phyloP scores from a whole-genome alignment of 2,888 invertebrate genomes.

The Caenorhabditis sp. region DNA sequence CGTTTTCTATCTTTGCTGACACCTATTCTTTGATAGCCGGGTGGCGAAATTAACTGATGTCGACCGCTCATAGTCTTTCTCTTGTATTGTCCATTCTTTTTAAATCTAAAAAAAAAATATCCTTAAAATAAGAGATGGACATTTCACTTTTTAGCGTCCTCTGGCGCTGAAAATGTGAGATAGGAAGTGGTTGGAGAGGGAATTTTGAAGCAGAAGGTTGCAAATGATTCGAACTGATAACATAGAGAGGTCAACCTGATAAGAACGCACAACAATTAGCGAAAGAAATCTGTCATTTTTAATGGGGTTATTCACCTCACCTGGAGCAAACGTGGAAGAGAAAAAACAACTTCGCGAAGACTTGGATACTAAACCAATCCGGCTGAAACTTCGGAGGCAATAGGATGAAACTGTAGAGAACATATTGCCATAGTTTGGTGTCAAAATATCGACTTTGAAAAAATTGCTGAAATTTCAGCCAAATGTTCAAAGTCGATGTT shows the following conservation, averaged over 20 bases:
- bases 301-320: too few relatives aligned
- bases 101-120: constrained; percentile 6
- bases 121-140: background rate
- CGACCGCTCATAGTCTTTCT: constrained; percentile 58
- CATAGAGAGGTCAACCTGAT: constrained; percentile 30
- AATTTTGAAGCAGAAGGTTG: constrained; percentile 30
- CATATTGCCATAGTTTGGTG: too few relatives aligned
- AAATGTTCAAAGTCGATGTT: too few relatives aligned
- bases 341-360: too few relatives aligned
- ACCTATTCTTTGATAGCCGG: constrained; percentile 1
- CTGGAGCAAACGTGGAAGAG: too few relatives aligned
- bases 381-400: too few relatives aligned
- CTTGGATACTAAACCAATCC: too few relatives aligned
- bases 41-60: constrained; percentile 41
- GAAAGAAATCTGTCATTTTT: background rate
- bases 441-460: too few relatives aligned
- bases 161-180: constrained; percentile 42
- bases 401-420: too few relatives aligned
- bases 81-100: constrained; percentile 45
- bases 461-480: too few relatives aligned
- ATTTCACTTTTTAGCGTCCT: constrained; percentile 28
- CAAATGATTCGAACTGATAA: constrained; percentile 38
- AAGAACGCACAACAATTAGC: constrained; percentile 7
- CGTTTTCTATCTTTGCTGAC: constrained; percentile 59
- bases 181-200: constrained; percentile 37